Base-by-base conservation (phyloP, 2,797 vertebrate genomes). In the Synanceia verrucosa region DNA sequence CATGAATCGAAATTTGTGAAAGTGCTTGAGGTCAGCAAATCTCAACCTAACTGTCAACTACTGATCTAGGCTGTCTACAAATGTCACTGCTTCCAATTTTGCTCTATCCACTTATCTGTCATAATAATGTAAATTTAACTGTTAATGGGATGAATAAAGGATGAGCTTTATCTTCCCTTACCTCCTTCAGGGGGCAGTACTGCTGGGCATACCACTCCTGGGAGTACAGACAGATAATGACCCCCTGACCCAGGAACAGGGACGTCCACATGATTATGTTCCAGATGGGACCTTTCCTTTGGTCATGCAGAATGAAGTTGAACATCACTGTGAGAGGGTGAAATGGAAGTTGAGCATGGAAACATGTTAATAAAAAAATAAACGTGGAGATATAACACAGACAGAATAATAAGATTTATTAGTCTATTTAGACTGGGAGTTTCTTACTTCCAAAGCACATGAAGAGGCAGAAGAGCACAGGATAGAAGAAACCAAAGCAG, bases 151-250 rank as follows among this genome's bases (percentile, higher is more conserved):
- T n/a, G n/a, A n/a, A n/a, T n/a, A n/a, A n/a, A n/a, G n/a, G n/a
- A n/a, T n/a, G n/a, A n/a, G n/a, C n/a, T n/a, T n/a, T n/a, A n/a
- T n/a, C n/a, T n/a, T n/a, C n/a, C n/a, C n/a, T 94, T 93, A 99
- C 98, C 66, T 97, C 95, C 75, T 94, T 90, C 6, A 94, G 50
- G 34, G 97, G 96, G 82, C 98, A 99, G 87, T 96, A 95, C 68
- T 89, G 94, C 73, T 95, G 96, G 19, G 98, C 97, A 0, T 99
- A 97, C 97, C 97, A 99, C 92, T 99, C 98, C 85, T 97, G 97
- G 68, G 96, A 98, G 70, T 99, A 99, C 43, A 99, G 94, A 79
- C 96, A 99, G 64, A 98, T 91, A 68, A 99, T 89, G 67, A 99
- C 92, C 2, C 96, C 97, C 1, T 97, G 93, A 53, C 98, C 97